A percentile compares a stretch with the other conserved stretches of the same genome.
These are phyloP conservation scores for Mesocricetus auratus DNA, from an alignment of 2,113 vertebrate genomes.

Conservation along the genomic window DNA sequence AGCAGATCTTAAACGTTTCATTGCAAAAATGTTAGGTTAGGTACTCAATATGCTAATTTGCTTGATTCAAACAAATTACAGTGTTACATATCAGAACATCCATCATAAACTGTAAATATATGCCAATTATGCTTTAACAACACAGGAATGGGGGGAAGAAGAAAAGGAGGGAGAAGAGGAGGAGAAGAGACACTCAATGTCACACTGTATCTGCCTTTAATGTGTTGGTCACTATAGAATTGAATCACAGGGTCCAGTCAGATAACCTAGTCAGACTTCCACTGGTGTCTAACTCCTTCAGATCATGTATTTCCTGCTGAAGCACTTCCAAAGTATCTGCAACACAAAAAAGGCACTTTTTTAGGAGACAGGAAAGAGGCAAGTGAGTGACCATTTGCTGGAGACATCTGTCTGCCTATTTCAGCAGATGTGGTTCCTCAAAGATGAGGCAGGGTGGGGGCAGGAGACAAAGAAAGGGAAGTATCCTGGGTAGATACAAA, in stretches of 20 bases:
- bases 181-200: not conserved
- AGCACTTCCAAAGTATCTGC: not conserved
- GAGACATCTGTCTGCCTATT: not conserved
- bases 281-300: not conserved
- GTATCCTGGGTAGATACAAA: not conserved
- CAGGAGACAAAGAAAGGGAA: not conserved
- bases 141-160: not conserved
- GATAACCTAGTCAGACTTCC: not conserved
- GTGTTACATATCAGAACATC: not conserved
- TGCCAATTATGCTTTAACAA: not conserved
- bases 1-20: slow-evolving; percentile 1
- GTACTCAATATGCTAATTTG: not conserved
- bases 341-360: not conserved
- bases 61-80: slow-evolving; percentile 7
- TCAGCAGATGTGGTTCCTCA: not conserved
- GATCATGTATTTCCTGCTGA: not conserved
- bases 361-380: not conserved
- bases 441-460: not conserved
- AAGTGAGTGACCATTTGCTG: not conserved
- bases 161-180: not conserved
- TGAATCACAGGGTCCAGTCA: not conserved
- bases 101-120: not conserved
- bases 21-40: not conserved
- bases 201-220: not conserved
- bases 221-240: not conserved